A percentile compares a stretch with the other conserved stretches of the same genome.
These are phyloP conservation scores for Lacerta agilis DNA, from an alignment of 2,797 vertebrate species.

Conservation along the genomic window DNA sequence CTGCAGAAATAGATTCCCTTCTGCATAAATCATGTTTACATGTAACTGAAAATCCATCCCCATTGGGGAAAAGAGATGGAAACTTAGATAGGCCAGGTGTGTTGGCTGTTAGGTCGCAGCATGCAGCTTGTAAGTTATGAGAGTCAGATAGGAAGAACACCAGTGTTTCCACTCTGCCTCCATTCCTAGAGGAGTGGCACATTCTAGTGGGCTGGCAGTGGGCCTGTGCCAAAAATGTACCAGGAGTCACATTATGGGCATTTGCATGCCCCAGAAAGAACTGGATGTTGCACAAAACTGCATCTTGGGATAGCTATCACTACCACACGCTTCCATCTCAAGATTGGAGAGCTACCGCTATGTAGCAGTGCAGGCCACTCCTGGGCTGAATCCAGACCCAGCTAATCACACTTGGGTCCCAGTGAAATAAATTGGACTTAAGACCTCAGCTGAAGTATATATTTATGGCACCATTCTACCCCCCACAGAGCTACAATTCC, in stretches of 20 bases:
- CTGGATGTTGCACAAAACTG: background rate
- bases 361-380: no score
- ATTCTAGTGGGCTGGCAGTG: background rate
- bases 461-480: no score
- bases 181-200: background rate
- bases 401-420: no score
- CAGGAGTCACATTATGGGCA: background rate
- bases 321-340: background rate
- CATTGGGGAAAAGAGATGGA: background rate
- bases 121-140: background rate
- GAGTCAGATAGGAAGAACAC: background rate
- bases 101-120: background rate
- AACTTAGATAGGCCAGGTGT: conserved; percentile 1
- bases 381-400: no score
- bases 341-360: background rate
- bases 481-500: no score
- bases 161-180: conserved; percentile 13
- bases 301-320: background rate
- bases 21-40: background rate
- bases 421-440: no score
- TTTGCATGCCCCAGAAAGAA: background rate
- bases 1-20: conserved; percentile 32
- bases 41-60: background rate
- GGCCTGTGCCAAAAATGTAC: background rate
- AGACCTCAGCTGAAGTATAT: no score